These are phyloP conservation scores for Pedetes capensis DNA, from an alignment of 2,113 vertebrate genomes.

Conservation along the genomic window DNA sequence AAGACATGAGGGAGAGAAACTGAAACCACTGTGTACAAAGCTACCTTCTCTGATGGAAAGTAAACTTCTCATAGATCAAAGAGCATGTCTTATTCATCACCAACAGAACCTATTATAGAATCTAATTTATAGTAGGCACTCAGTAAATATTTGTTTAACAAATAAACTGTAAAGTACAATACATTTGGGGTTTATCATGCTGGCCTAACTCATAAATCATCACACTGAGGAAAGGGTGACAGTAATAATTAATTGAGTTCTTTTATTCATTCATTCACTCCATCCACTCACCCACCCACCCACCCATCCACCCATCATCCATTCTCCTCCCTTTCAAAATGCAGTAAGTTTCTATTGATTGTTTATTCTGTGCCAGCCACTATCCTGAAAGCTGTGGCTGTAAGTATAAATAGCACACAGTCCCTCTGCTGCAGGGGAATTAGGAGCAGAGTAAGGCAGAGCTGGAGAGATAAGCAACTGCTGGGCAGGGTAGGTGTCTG, in stretches of 20 bases:
- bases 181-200: conserved; percentile 7
- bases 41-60: not conserved
- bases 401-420: not conserved
- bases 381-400: not conserved
- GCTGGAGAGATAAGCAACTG: not conserved
- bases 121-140: conserved; percentile 47
- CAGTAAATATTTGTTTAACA: conserved; percentile 64
- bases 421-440: not conserved
- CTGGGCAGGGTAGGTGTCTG: not conserved
- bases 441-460: not conserved
- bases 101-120: conserved; percentile 34
- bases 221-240: not conserved
- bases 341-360: not conserved
- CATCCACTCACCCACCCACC: too few relatives aligned
- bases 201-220: conserved; percentile 20
- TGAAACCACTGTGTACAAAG: not conserved
- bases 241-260: not conserved
- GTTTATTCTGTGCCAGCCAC: not conserved
- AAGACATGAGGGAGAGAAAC: not conserved
- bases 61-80: not conserved
- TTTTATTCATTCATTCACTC: not conserved
- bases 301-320: not conserved
- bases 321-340: not conserved
- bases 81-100: conserved; percentile 23
- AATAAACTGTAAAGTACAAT: conserved; percentile 54